These are phyloP conservation scores for Leptinotarsa haldemani DNA, from an alignment of 2,888 invertebrate genomes.

Conservation along the genomic window DNA sequence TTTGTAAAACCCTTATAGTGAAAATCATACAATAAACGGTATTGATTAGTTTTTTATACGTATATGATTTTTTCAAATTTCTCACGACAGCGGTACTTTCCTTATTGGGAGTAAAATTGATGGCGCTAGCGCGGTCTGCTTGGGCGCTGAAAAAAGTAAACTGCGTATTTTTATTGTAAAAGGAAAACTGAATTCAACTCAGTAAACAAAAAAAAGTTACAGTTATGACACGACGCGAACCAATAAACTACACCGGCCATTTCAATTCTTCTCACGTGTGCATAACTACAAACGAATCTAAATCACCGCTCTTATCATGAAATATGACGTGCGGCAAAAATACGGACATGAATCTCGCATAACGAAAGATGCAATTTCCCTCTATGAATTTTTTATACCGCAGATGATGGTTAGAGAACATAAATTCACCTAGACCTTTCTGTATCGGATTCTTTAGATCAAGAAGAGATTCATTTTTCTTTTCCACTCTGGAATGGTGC, in stretches of 20 bases:
- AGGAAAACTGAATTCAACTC: not conserved
- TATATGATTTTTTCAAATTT: too few species aligned
- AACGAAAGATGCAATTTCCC: conserved; percentile 34
- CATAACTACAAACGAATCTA: conserved; percentile 28
- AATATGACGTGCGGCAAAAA: conserved; percentile 27
- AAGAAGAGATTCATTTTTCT: conserved; percentile 19
- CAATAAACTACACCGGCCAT: conserved; percentile 8
- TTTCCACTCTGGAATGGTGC: conserved; percentile 5
- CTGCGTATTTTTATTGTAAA: too few species aligned
- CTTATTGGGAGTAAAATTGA: too few species aligned
- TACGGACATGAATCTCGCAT: conserved; percentile 10
- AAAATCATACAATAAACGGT: too few species aligned
- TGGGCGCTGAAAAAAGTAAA: too few species aligned
- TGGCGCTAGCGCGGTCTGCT: too few species aligned
- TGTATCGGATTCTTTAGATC: conserved; percentile 27
- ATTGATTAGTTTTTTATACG: too few species aligned
- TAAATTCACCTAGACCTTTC: conserved; percentile 18
- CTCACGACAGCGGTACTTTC: too few species aligned
- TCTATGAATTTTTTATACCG: conserved; percentile 30
- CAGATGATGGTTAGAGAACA: conserved; percentile 10
- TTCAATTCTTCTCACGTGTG: conserved; percentile 29
- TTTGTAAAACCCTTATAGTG: too few species aligned
- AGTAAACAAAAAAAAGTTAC: not conserved
- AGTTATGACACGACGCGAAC: conserved; percentile 2
- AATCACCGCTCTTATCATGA: conserved; percentile 24